These are phyloP conservation scores for Cettia cetti DNA, from an alignment of 2,113 vertebrate species.

Conservation along the genomic window DNA sequence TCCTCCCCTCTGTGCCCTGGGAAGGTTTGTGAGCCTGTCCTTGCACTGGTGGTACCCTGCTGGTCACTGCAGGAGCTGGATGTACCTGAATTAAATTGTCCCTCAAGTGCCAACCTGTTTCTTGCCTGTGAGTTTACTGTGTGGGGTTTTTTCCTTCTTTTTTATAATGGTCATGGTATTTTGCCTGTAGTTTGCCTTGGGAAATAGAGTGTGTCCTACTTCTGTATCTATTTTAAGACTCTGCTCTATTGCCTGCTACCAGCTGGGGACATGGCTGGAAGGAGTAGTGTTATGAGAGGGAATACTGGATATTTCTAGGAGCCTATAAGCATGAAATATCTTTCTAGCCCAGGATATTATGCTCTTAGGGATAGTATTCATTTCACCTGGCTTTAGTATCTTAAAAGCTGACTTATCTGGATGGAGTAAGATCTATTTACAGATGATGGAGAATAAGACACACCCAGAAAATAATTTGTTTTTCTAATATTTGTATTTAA, in stretches of 20 bases:
- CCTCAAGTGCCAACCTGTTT: not conserved
- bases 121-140: not conserved
- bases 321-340: not conserved
- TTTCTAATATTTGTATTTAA: not conserved
- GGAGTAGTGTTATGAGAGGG: not conserved
- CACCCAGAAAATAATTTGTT: not conserved
- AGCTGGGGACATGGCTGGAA: slow-evolving; percentile 3
- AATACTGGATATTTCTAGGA: not conserved
- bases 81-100: fast-evolving
- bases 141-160: not conserved
- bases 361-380: not conserved
- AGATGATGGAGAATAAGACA: not conserved
- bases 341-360: not conserved
- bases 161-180: not conserved
- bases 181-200: slow-evolving; percentile 28
- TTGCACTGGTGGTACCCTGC: fast-evolving
- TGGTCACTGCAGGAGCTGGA: not conserved
- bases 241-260: not conserved
- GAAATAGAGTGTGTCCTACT: slow-evolving; percentile 59
- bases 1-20: fast-evolving
- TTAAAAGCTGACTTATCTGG: not conserved
- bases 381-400: not conserved
- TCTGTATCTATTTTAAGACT: slow-evolving; percentile 39
- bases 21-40: not conserved
- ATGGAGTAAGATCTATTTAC: not conserved